Percentiles rank a stretch among this genome's conserved stretches.
These are phyloP conservation scores for Drosophila persimilis DNA, from an alignment of 1,140 invertebrate genomes.

Conservation along the genomic window DNA sequence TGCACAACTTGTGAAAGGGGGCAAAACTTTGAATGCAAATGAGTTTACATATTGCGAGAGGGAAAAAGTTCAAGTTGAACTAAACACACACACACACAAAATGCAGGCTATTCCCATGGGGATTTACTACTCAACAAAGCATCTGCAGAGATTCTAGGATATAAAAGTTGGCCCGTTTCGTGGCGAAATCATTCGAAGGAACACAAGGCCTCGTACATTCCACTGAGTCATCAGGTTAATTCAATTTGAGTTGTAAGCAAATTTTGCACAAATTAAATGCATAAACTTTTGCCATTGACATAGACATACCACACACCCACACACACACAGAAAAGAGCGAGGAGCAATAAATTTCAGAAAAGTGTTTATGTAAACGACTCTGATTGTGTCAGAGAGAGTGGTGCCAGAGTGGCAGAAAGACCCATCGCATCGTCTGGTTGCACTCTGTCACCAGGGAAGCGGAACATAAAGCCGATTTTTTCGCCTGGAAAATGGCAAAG, in stretches of 20 bases:
- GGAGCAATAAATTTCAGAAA: conserved; percentile 68
- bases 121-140: conserved; percentile 1
- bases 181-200: conserved; percentile 15
- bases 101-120: conserved; percentile 15
- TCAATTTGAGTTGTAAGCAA: conserved; percentile 76
- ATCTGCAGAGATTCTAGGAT: background rate
- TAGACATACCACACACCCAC: conserved; percentile 22
- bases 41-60: conserved; percentile 35
- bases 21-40: conserved; percentile 61
- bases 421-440: conserved; percentile 55
- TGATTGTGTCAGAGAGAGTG: conserved; percentile 49
- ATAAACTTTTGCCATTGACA: conserved; percentile 75
- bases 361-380: conserved; percentile 75
- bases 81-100: conserved; percentile 3
- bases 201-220: conserved; percentile 16
- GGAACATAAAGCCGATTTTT: conserved; percentile 77
- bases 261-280: conserved; percentile 75
- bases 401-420: background rate
- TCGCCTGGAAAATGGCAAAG: conserved; percentile 67
- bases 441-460: conserved; percentile 73
- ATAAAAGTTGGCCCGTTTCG: background rate
- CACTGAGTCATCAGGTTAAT: conserved; percentile 69
- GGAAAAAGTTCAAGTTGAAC: conserved; percentile 16
- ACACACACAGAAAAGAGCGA: background rate
- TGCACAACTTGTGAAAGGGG: conserved; percentile 41